phyloP scores from a whole-genome alignment of 2,113 vertebrate species.

The Tragelaphus scriptus region DNA sequence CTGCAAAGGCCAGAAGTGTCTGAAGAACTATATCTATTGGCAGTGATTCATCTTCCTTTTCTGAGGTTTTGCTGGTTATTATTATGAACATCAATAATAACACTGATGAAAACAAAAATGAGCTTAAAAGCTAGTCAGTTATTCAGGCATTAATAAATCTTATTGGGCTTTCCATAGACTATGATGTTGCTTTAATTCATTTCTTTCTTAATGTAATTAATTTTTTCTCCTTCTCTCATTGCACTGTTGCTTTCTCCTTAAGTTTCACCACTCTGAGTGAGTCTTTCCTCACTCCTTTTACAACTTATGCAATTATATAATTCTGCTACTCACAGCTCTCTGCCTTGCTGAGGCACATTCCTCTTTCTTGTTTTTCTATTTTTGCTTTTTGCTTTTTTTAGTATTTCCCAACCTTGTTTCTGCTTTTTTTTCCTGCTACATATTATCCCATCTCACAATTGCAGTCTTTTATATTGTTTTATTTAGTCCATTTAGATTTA shows the following conservation, averaged over 20 bases:
- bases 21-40: too few species aligned
- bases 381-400: neutral
- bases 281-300: neutral
- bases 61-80: neutral
- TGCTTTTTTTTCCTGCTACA: neutral
- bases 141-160: neutral
- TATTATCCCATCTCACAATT: neutral
- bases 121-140: neutral
- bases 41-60: too few species aligned
- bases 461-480: neutral
- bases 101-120: neutral
- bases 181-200: neutral
- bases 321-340: neutral
- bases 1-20: too few species aligned
- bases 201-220: neutral
- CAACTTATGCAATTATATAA: neutral
- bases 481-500: neutral
- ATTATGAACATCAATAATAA: neutral
- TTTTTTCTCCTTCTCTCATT: neutral
- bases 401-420: neutral
- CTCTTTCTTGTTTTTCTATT: neutral
- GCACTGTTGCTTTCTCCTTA: neutral
- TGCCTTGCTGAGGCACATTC: neutral
- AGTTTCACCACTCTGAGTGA: neutral
- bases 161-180: neutral